Percentiles rank a stretch among this genome's conserved stretches.
phyloP scores from a whole-genome alignment of 1,140 invertebrate species.

The Drosophila rhopaloa region DNA sequence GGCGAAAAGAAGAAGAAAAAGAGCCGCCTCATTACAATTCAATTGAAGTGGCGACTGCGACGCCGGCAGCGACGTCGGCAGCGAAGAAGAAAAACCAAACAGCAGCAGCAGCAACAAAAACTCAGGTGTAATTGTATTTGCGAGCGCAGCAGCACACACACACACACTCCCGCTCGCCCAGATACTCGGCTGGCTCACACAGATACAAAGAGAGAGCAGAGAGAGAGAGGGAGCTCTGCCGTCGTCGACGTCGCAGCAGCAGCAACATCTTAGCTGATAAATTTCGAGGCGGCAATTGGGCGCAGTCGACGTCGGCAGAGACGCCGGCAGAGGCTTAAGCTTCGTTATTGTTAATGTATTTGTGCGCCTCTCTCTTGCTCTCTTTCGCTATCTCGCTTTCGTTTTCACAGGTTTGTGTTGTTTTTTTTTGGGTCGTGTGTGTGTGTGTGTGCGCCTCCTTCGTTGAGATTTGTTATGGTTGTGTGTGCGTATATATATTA shows the following conservation, averaged over 20 bases:
- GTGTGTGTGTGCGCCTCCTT: constrained; percentile 26
- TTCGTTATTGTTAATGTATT: constrained; percentile 35
- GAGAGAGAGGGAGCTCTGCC: constrained; percentile 25
- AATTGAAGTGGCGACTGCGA: constrained; percentile 75
- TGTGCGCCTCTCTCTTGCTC: neutral
- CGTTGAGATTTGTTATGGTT: constrained; percentile 40
- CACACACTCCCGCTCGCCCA: constrained; percentile 10
- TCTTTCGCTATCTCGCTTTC: constrained; percentile 26
- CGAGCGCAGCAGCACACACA: constrained; percentile 58
- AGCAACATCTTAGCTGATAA: constrained; percentile 58
- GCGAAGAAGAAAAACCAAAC: constrained; percentile 74
- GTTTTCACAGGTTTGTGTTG: constrained; percentile 44
- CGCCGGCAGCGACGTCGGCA: constrained; percentile 56
- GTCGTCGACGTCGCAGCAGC: constrained; percentile 41
- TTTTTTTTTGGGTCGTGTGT: constrained; percentile 1
- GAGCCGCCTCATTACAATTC: constrained; percentile 72
- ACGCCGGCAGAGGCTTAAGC: constrained; percentile 20
- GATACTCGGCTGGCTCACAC: constrained; percentile 33
- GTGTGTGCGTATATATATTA: constrained; percentile 15
- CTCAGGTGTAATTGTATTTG: constrained; percentile 71
- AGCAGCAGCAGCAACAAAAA: constrained; percentile 49
- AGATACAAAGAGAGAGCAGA: constrained; percentile 74
- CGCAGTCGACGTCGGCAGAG: constrained; percentile 27
- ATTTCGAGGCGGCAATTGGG: constrained; percentile 72
- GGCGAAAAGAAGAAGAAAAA: constrained; percentile 6